A percentile compares a stretch with the other conserved stretches of the same genome.
Evolutionary conservation across 2,797 vertebrate genomes (phyloP).

Genomic region (Selene dorsalis): DNA sequence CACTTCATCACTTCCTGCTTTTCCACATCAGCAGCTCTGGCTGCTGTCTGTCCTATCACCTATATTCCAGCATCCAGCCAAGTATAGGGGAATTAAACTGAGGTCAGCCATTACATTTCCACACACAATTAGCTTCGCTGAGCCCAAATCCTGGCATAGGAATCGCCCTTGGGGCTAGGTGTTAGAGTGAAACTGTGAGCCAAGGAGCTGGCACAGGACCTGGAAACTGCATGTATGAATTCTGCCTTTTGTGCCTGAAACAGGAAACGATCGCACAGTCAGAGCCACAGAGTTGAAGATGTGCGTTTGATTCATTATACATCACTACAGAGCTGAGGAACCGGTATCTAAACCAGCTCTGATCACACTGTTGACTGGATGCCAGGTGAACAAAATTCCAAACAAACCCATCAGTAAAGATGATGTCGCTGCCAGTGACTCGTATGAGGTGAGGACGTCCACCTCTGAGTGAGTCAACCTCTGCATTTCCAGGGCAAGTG

Average conservation of each 20-base stretch:
- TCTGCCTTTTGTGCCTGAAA: conserved; percentile 56
- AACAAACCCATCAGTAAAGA: conserved; percentile 59
- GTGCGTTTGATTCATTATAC: conserved; percentile 65
- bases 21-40: conserved; percentile 78
- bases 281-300: conserved; percentile 37
- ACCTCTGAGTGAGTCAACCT: conserved; percentile 59
- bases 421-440: conserved; percentile 16
- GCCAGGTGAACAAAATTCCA: conserved; percentile 55
- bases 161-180: conserved; percentile 65
- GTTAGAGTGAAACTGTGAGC: conserved; percentile 68
- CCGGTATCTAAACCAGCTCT: conserved; percentile 33
- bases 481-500: conserved; percentile 41
- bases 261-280: conserved; percentile 23
- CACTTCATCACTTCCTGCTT: conserved; percentile 83
- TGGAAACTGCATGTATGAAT: conserved; percentile 61
- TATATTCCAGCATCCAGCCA: conserved; percentile 78
- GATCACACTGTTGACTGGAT: conserved; percentile 59
- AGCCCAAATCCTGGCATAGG: conserved; percentile 76
- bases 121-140: conserved; percentile 82
- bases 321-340: conserved; percentile 53
- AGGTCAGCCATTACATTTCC: conserved; percentile 84
- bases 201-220: conserved; percentile 69
- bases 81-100: conserved; percentile 80
- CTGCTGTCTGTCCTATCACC: conserved; percentile 78
- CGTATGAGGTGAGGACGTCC: conserved; percentile 5